Base-by-base conservation (phyloP, 1,140 invertebrate genomes). In the Penaeus vannamei region DNA sequence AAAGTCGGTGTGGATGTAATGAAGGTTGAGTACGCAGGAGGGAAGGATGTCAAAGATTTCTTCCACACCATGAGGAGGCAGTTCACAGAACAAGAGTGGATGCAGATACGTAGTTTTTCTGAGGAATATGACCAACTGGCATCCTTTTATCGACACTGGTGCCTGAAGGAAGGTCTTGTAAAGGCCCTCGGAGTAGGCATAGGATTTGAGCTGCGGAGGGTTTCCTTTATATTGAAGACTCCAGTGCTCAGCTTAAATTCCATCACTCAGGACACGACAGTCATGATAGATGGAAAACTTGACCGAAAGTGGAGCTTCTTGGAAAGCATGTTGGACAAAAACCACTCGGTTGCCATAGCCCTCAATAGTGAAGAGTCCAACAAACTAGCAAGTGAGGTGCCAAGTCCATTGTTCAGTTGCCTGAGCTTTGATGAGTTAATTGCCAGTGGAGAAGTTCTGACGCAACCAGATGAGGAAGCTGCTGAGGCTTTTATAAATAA, bases 91-190 rank as follows among this genome's bases (percentile, higher is more conserved):
- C 91, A 94, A 10, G 98, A 99, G 93, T 99, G 97, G 98, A 90
- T 91, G 5, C 95, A 94, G 85, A 98, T 99, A 87, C 94, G 91
- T 32, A 87, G 89, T 7, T 87, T 94, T 66, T 93, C 95, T 82
- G 91, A 92, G 22, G 94, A 94, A 32, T 95, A 72, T 94, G 96
- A 93, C 92, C 92, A 94, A 88, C 90, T 97, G 23, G 93, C 93
- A 14, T 95, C 95, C 91, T 99, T 98, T 93, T 98, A 96, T 93
- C 94, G 98, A 87, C 94, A 96, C 92, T 99, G 98, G 98, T 96
- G 96, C 91, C 93, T 99, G n/a, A 99, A 99, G 94, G 98, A 99
- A 93, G 97, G 97, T 93, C 98, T 98, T 93, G 96, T 98, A 0
- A 99, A 99, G 94, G 97, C 98, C 87, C 94, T 96, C 77, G 98